Evolutionary conservation across 1,140 invertebrate species (phyloP), one percentile per base, ranked within the genome.

Genomic region (Heliothis virescens): DNA sequence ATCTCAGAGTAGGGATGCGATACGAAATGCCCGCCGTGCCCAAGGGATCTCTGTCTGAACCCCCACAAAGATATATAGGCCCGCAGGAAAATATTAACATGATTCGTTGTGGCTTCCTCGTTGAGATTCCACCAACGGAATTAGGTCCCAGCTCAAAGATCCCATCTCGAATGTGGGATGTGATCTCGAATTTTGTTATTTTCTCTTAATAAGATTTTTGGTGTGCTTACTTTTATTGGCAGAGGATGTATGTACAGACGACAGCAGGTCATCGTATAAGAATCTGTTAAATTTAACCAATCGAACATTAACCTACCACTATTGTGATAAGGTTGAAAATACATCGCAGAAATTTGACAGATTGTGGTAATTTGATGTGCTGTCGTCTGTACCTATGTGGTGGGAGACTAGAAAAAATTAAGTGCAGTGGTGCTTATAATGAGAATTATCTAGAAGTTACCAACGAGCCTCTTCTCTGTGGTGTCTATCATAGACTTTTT

Each of bases 1-100:
- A 85, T 85, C 81, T 81, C 79, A 79, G 71, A 79, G 79, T 81
- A 82, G 84, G 82, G 84, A 83, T 83, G 84, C 74, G 82, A 85
- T 83, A 79, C 79, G 83, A 74, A 84, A 81, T 82, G 72, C 71
- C 59, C 53, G 75, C 52, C 65, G 18, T 26, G 74, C 84, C 82
- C 82, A 65, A 29, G 84, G 84, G 82, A 85, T 79, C 80, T 18
- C 73, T 78, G 67, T 63, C 63, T 53, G 74, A 72, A 63, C 57
- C 79, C 65, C 59, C 79, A 59, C 60, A 57, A 48, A 79, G 82
- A 83, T 81, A 83, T 81, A 83, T 71, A 63, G 79, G 75, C 82
- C 63, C 57, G 72, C 63, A 67, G 69, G 72, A 71, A 79, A 79
- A 83, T 83, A 83, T 83, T 79, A 83, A 83, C 82, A 79, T 81